Evolutionary conservation across 2,888 invertebrate genomes (phyloP), one percentile per base, ranked within the genome.

Genomic region (Sesia bembeciformis): DNA sequence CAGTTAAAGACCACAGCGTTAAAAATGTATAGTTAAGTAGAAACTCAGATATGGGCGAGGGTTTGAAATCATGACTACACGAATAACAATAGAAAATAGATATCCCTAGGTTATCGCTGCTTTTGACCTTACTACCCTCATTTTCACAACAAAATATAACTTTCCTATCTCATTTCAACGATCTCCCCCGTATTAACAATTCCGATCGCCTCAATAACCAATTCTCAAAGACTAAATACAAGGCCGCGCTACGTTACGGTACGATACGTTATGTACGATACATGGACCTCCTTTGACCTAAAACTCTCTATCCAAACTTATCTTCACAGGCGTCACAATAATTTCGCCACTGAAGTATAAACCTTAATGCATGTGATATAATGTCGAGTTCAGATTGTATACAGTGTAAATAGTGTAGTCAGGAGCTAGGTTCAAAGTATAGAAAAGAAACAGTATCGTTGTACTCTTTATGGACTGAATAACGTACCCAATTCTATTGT

Each of bases 281-380:
- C 49, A 46, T 43, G 53, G 39, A 46, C 54, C 54, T 51, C 54
- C 67, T 69, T 61, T 66, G 81, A 84, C 82, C 84, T 81, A 81
- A 85, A 82, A 80, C 78, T 68, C 68, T 67, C 67, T 74, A 80
- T 79, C 76, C 71, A 68, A 76, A 81, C 71, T 81, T 84, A 84
- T 84, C 79, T 83, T 54, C 68, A 70, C 72, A 69, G 67, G 55
- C 66, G 56, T 60, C 64, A 49, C 5, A 6, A 49, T 39, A 42
- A 49, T 51, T 40, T 53, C 54, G 56, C 51, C 49, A 52, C 39
- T 40, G 57, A 54, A 70, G 67, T 67, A 53, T 64, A 56, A 58
- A 65, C 62, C 61, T 70, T 64, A 57, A 38, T 8, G 53, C 40
- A 46, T 52, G 56, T 39, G 51, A 56, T 57, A 70, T 51, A 39